Conservation (phyloP, 2,113 vertebrate species). For the Alethe diademata region DNA sequence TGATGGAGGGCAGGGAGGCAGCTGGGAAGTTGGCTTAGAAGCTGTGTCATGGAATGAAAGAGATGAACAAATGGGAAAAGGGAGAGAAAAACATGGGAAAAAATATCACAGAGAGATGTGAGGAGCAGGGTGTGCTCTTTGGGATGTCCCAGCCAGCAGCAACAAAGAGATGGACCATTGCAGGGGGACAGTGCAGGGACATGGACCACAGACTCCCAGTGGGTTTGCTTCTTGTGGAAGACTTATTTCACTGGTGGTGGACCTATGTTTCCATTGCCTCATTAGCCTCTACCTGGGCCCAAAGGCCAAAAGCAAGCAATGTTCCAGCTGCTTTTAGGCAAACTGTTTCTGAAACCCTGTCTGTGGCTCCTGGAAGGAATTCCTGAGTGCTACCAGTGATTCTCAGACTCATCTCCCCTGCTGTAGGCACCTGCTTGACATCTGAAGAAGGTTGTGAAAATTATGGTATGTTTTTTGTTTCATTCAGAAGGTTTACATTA, state of each 20-base stretch:
- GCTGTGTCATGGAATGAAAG: not conserved
- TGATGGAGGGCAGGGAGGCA: not conserved
- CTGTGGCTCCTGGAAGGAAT: not conserved
- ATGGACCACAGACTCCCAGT: not conserved
- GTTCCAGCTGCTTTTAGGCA: not conserved
- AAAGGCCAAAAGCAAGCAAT: not conserved
- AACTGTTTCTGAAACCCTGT: not conserved
- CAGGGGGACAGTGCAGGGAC: not conserved
- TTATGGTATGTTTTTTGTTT: not conserved
- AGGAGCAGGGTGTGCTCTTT: not conserved
- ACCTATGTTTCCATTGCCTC: not conserved
- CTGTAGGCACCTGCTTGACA: not conserved
- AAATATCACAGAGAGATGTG: not conserved
- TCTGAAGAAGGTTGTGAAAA: not conserved
- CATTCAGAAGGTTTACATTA: not conserved
- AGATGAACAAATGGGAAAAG: not conserved
- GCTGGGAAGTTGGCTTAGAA: not conserved
- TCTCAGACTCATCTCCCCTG: not conserved
- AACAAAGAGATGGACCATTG: not conserved
- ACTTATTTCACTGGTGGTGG: not conserved
- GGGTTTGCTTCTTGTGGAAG: not conserved
- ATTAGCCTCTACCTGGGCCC: not conserved
- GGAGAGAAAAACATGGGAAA: not conserved
- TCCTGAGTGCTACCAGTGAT: not conserved
- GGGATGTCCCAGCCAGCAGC: not conserved